phyloP scores from a whole-genome alignment of 2,797 vertebrate genomes.

The Sebastes vulpes region DNA sequence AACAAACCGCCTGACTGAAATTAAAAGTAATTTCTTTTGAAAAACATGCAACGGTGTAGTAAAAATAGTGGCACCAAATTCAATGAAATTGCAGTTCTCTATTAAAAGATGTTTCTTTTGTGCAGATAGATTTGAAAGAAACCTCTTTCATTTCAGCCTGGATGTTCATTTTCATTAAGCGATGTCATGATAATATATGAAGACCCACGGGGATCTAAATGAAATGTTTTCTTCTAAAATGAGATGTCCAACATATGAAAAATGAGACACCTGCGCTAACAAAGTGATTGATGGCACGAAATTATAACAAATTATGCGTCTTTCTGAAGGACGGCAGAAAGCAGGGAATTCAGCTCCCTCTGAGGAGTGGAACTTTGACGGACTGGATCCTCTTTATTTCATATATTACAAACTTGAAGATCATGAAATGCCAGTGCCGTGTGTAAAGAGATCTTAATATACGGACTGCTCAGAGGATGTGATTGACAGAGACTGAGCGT shows the following conservation, averaged over 20 bases:
- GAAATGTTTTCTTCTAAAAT: slow-evolving; percentile 41
- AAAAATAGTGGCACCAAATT: not conserved
- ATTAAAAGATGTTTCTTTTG: not conserved
- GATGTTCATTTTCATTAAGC: slow-evolving; percentile 3
- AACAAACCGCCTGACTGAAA: not conserved
- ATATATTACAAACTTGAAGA: not conserved
- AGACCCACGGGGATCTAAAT: slow-evolving; percentile 9
- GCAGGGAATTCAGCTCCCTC: not conserved
- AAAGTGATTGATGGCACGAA: slow-evolving; percentile 43
- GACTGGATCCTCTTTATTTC: not conserved
- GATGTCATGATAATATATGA: slow-evolving; percentile 41
- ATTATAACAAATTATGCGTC: slow-evolving; percentile 36
- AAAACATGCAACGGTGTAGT: not conserved
- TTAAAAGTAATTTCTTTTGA: not conserved
- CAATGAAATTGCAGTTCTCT: not conserved
- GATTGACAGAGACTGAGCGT: slow-evolving; percentile 25
- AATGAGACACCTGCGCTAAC: slow-evolving; percentile 23
- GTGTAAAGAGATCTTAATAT: slow-evolving; percentile 14
- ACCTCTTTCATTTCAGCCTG: not conserved
- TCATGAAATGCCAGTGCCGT: not conserved
- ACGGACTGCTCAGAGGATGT: not conserved
- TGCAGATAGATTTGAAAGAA: not conserved
- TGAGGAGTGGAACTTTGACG: not conserved
- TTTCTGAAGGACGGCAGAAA: not conserved
- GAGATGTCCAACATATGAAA: slow-evolving; percentile 38